phyloP scores from a whole-genome alignment of 2,888 invertebrate species.

The Hedya salicella region DNA sequence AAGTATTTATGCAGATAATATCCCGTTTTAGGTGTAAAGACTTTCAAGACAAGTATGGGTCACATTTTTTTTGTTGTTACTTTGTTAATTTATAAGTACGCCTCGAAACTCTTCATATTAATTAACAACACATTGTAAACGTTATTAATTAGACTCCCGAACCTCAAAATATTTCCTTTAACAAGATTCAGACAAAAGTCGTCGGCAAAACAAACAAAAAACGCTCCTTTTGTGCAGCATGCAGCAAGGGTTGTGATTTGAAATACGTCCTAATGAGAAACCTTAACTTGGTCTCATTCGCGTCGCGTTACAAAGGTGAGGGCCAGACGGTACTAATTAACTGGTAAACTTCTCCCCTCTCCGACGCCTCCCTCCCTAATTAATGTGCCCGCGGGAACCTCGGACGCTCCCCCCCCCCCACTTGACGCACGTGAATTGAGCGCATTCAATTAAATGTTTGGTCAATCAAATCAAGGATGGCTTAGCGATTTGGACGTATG shows the following conservation, averaged over 20 bases:
- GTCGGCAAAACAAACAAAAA: conserved; percentile 38
- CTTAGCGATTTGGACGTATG: conserved; percentile 32
- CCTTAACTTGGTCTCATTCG: conserved; percentile 74
- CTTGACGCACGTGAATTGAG: conserved; percentile 49
- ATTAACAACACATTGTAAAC: conserved; percentile 18
- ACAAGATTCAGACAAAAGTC: conserved; percentile 34
- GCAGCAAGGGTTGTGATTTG: conserved; percentile 42
- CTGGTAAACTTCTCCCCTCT: conserved; percentile 79
- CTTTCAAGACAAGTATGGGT: not conserved
- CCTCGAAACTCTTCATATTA: conserved; percentile 1
- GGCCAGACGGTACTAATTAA: conserved; percentile 81
- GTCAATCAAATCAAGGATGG: conserved; percentile 46
- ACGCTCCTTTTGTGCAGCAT: conserved; percentile 41
- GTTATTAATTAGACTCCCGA: conserved; percentile 9
- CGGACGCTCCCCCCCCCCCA: conserved; percentile 62
- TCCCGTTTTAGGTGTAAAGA: no score
- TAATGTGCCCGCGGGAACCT: conserved; percentile 79
- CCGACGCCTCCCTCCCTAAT: conserved; percentile 72
- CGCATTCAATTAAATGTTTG: conserved; percentile 50
- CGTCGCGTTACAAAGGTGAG: conserved; percentile 75
- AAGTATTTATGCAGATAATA: no score
- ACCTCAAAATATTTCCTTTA: conserved; percentile 24
- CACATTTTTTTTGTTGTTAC: not conserved
- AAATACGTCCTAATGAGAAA: conserved; percentile 67
- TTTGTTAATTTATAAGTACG: not conserved